Conservation (phyloP, 2,113 vertebrate species). For the Camelus dromedarius region DNA sequence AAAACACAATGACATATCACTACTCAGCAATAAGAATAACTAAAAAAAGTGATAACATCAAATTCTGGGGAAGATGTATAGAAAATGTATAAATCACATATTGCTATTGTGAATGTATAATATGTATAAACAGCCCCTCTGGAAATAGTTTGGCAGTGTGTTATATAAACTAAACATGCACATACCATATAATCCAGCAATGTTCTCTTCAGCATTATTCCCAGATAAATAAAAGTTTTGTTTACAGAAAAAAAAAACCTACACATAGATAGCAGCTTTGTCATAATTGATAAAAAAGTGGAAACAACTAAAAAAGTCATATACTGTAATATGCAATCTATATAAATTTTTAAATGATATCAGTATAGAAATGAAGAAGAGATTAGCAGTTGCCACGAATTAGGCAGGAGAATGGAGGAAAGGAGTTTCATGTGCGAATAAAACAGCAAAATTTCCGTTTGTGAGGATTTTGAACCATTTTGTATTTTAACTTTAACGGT, state of each 20-base stretch:
- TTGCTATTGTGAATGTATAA: background rate
- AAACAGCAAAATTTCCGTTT: background rate
- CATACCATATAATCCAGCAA: background rate
- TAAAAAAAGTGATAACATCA: background rate
- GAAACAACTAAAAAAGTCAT: background rate
- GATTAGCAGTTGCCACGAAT: background rate
- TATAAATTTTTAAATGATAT: background rate
- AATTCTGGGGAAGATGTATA: background rate
- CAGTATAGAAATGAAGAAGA: background rate
- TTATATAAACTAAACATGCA: background rate
- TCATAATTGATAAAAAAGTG: background rate
- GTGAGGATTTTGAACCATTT: background rate
- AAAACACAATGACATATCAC: background rate
- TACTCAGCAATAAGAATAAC: background rate
- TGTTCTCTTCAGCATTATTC: background rate
- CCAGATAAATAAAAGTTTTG: background rate
- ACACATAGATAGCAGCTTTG: background rate
- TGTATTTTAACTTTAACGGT: background rate
- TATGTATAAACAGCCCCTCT: background rate
- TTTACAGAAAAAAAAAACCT: background rate
- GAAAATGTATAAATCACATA: background rate
- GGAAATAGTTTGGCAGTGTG: background rate
- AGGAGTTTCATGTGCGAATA: background rate
- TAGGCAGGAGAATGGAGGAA: background rate
- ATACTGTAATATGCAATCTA: background rate